A percentile compares a stretch with the other conserved stretches of the same genome.
Evolutionary conservation across 2,888 invertebrate species (phyloP).

Genomic region (Leptothorax acervorum): DNA sequence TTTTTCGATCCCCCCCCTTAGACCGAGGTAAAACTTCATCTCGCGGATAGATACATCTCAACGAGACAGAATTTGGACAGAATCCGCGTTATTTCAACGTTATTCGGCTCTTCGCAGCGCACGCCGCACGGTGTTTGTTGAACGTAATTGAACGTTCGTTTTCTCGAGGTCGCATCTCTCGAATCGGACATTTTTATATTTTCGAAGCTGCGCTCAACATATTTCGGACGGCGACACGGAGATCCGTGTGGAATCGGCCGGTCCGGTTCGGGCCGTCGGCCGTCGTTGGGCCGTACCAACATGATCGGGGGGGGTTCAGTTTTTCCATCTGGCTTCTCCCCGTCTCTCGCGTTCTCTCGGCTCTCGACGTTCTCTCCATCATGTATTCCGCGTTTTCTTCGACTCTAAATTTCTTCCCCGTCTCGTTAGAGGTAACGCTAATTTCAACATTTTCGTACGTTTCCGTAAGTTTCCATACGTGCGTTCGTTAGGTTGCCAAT

Average conservation of each 20-base stretch:
- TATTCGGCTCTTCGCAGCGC: background rate
- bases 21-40: background rate
- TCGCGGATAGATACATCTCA: background rate
- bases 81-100: background rate
- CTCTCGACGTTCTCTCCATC: conserved; percentile 35
- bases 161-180: background rate
- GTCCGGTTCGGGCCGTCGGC: conserved; percentile 62
- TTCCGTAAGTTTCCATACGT: conserved; percentile 59
- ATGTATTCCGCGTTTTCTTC: conserved; percentile 56
- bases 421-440: conserved; percentile 20
- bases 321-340: conserved; percentile 41
- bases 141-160: background rate
- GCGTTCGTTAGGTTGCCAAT: conserved; percentile 81
- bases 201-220: background rate
- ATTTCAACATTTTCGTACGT: conserved; percentile 48
- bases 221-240: background rate
- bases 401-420: conserved; percentile 60
- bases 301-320: conserved; percentile 65
- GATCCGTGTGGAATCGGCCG: conserved; percentile 63
- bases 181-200: conserved; percentile 9
- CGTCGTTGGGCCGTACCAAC: conserved; percentile 68
- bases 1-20: background rate
- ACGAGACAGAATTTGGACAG: background rate
- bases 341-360: conserved; percentile 43
- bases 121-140: too few relatives aligned